Evolutionary conservation across 2,888 invertebrate genomes (phyloP).

Genomic region (Colostygia pectinataria): DNA sequence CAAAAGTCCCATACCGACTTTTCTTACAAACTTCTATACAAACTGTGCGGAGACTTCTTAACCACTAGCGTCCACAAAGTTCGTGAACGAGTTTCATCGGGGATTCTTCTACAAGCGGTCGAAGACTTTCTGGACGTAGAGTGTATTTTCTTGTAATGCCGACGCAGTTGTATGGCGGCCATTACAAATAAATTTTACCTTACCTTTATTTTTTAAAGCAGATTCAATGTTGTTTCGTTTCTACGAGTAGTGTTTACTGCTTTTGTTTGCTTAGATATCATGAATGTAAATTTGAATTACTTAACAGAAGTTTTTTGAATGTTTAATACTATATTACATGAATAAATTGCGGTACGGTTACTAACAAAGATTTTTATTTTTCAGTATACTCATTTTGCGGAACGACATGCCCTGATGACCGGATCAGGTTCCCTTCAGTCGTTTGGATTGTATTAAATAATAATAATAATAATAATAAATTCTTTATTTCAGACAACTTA

Average conservation of each 20-base stretch:
- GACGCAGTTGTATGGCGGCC: slow-evolving; percentile 64
- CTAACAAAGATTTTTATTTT: slow-evolving; percentile 1
- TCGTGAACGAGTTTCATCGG: slow-evolving; percentile 36
- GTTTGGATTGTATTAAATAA: too few relatives aligned
- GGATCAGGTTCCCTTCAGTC: too few relatives aligned
- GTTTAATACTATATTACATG: too few relatives aligned
- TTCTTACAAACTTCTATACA: slow-evolving; percentile 31
- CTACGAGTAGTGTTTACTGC: slow-evolving; percentile 35
- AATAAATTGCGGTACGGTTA: too few relatives aligned
- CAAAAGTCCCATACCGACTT: slow-evolving; percentile 55
- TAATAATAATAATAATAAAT: too few relatives aligned
- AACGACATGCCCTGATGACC: too few relatives aligned
- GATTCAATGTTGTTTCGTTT: slow-evolving; percentile 53
- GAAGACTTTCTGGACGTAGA: slow-evolving; percentile 51
- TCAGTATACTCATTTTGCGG: too few relatives aligned
- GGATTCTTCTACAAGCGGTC: slow-evolving; percentile 40
- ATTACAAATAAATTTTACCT: slow-evolving; percentile 71
- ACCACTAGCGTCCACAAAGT: slow-evolving; percentile 44
- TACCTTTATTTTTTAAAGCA: slow-evolving; percentile 64
- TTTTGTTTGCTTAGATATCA: slow-evolving; percentile 34
- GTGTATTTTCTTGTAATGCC: slow-evolving; percentile 71
- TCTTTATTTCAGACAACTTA: too few relatives aligned
- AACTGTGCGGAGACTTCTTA: slow-evolving; percentile 41
- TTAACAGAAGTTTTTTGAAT: too few relatives aligned
- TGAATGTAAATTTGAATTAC: slow-evolving; percentile 17